A percentile compares a stretch with the other conserved stretches of the same genome.
phyloP scores from a whole-genome alignment of 1,140 invertebrate genomes.

The Danaus plexippus region DNA sequence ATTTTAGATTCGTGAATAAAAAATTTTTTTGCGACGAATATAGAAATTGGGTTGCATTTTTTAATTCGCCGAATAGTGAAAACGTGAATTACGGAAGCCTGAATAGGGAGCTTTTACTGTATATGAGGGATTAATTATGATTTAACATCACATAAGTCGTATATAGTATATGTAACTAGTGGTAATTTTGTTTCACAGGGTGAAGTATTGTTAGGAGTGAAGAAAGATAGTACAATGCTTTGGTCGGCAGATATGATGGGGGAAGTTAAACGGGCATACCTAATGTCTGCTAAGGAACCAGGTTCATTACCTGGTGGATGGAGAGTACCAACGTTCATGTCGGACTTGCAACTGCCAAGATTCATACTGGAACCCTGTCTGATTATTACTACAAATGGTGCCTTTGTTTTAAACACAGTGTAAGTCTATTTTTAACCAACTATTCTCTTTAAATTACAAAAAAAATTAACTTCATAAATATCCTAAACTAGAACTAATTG shows the following conservation, averaged over 20 bases:
- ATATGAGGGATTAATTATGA: constrained; percentile 9
- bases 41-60: no score
- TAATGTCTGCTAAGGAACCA: constrained; percentile 49
- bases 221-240: constrained; percentile 41
- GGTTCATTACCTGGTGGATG: constrained; percentile 26
- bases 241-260: constrained; percentile 56
- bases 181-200: constrained; percentile 28
- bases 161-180: no score
- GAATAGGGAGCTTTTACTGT: no score
- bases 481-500: no score
- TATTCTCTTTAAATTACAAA: background rate
- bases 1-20: no score
- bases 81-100: no score
- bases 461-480: background rate
- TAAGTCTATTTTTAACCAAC: constrained; percentile 33
- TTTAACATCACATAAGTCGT: no score
- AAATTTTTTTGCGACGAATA: no score
- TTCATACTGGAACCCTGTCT: constrained; percentile 51
- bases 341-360: constrained; percentile 51
- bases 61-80: no score
- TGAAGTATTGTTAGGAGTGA: constrained; percentile 36
- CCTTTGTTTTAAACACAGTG: constrained; percentile 57
- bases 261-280: constrained; percentile 41
- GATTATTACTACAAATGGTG: constrained; percentile 47
- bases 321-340: constrained; percentile 55